Evolutionary conservation across 2,888 invertebrate genomes (phyloP).

Genomic region (Isotomurus palustris): DNA sequence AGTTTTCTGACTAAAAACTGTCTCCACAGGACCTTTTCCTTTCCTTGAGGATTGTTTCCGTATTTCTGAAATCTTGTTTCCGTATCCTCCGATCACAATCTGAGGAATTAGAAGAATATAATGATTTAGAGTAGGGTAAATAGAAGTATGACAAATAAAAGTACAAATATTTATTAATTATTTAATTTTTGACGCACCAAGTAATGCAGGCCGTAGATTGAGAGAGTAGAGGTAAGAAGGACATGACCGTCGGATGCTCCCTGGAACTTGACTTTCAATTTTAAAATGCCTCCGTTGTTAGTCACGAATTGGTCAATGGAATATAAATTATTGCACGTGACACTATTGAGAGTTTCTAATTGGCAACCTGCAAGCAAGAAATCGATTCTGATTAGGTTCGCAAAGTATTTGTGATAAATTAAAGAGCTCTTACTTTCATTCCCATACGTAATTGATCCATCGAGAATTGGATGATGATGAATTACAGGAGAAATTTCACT

Average conservation of each 20-base stretch:
- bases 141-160: too few species aligned
- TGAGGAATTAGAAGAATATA: not conserved
- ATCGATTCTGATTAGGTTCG: too few species aligned
- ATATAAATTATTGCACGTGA: conserved; percentile 24
- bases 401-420: too few species aligned
- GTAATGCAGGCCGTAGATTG: not conserved
- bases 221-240: conserved; percentile 8
- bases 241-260: conserved; percentile 35
- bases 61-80: conserved; percentile 34
- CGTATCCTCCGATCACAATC: conserved; percentile 37
- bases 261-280: conserved; percentile 32
- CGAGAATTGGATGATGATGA: too few species aligned
- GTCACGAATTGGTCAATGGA: conserved; percentile 15
- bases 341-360: conserved; percentile 21
- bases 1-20: conserved; percentile 32
- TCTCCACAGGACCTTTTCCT: too few species aligned
- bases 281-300: conserved; percentile 12
- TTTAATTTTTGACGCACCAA: too few species aligned
- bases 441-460: too few species aligned
- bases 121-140: not conserved
- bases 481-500: too few species aligned
- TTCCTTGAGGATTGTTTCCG: conserved; percentile 9
- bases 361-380: conserved; percentile 38
- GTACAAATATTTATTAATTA: too few species aligned
- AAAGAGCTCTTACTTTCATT: conserved; percentile 37